These are phyloP conservation scores for Campylomormyrus numenius DNA, from an alignment of 2,113 vertebrate species.

Conservation along the genomic window DNA sequence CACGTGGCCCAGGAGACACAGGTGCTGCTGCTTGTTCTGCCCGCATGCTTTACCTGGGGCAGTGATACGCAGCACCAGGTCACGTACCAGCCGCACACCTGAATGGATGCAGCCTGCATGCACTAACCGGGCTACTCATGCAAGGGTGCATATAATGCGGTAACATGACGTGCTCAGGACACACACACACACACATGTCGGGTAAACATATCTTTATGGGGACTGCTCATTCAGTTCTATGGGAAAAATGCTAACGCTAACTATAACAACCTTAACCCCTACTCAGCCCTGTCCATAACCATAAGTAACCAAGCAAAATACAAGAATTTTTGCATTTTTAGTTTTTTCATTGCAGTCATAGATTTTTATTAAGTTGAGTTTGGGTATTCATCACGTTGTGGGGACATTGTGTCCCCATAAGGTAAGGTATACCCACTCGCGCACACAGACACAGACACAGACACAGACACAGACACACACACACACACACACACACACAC, in stretches of 20 bases:
- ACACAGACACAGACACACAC: constrained; percentile 21
- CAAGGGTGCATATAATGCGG: background rate
- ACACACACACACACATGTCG: background rate
- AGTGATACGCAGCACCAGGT: background rate
- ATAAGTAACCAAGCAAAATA: no score
- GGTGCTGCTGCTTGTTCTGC: background rate
- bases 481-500: constrained; percentile 22
- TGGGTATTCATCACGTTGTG: background rate
- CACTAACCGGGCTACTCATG: background rate
- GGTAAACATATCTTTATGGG: no score
- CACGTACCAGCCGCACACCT: background rate
- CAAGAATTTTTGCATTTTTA: no score
- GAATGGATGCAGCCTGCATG: background rate
- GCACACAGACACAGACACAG: background rate
- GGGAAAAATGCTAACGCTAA: no score
- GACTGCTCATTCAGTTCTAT: no score
- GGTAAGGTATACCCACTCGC: background rate
- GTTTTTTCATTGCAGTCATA: no score
- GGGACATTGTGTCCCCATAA: no score
- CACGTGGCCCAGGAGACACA: constrained; percentile 26
- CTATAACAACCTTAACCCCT: no score
- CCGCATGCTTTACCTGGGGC: background rate
- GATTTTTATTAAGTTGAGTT: no score
- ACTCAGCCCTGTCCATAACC: no score
- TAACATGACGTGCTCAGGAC: background rate